These are phyloP conservation scores for Eutrigla gurnardus DNA, from an alignment of 2,797 vertebrate species.

Conservation along the genomic window DNA sequence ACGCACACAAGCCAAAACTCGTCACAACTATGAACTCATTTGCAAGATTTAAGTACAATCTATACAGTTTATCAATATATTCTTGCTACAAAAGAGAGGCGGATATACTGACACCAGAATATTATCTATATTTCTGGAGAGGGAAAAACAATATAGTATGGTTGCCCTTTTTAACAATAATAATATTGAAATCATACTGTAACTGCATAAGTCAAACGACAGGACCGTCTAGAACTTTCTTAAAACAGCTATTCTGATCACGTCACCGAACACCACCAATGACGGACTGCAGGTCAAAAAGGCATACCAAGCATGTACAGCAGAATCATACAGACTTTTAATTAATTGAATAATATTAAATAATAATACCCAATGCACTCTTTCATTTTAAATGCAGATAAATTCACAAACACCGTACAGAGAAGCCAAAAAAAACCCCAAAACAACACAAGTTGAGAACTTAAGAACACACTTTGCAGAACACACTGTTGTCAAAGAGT, in stretches of 20 bases:
- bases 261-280: constrained; percentile 75
- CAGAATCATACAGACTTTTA: constrained; percentile 67
- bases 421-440: constrained; percentile 42
- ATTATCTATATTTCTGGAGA: constrained; percentile 53
- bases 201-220: constrained; percentile 69
- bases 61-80: constrained; percentile 71
- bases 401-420: constrained; percentile 78
- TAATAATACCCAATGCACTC: constrained; percentile 65
- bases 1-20: constrained; percentile 64
- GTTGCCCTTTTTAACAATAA: constrained; percentile 51
- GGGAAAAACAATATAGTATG: constrained; percentile 24
- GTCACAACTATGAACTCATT: constrained; percentile 66
- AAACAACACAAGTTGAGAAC: constrained; percentile 34
- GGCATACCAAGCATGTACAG: constrained; percentile 76
- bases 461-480: constrained; percentile 60
- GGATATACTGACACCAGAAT: constrained; percentile 67
- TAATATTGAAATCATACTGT: constrained; percentile 57
- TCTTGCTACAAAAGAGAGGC: constrained; percentile 75
- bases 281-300: constrained; percentile 68
- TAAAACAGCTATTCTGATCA: constrained; percentile 64
- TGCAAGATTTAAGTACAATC: constrained; percentile 71
- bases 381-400: constrained; percentile 71
- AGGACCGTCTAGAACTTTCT: constrained; percentile 57
- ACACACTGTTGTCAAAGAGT: constrained; percentile 50
- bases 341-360: constrained; percentile 38